Evolutionary conservation across 2,888 invertebrate species (phyloP), one percentile per base, ranked within the genome.

Genomic region (Eurytoma adleriae): DNA sequence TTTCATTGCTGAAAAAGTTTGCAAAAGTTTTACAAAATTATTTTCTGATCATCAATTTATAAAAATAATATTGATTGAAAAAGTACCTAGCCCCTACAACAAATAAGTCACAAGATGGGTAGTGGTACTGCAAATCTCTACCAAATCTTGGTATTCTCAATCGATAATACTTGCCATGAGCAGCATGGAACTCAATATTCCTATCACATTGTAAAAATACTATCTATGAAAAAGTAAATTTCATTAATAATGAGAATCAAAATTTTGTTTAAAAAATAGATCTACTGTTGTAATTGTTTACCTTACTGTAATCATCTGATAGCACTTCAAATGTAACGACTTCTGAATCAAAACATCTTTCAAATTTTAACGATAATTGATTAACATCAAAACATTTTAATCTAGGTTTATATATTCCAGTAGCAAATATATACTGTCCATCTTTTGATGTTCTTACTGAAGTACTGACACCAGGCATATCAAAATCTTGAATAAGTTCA

Each of bases 401-500:
- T 86, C 98, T 93, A 0, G 99, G 99, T 89, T 99, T 99, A 90
- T 99, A 99, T 82, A 96, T 96, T 68, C 99, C 99, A 54, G 98
- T 95, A 1, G 96, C 96, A 88, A 98, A 92, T 82, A 99, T 95
- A 88, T 96, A 98, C 84, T 98, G 96, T 20, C 97, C 96, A 92
- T 99, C 99, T 85, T 94, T 95, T 12, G 99, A 96, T 83, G 97
- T 93, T 87, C 94, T 93, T 30, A 99, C 93, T 72, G 94, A 94
- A 20, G 95, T 96, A 88, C 98, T 98, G 0, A 99, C 94, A 69
- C 95, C 97, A 40, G 99, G 99, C 99, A 99, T 99, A 86, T 98
- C 97, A 93, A 99, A 99, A 89, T 99, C 99, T 91, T 99, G 99
- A 84, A 99, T 97, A 61, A 99, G 94, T 91, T 99, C 97, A 86